Evolutionary conservation across 1,140 invertebrate genomes (phyloP), one percentile per base, ranked within the genome.

Genomic region (Harpegnathos saltator): DNA sequence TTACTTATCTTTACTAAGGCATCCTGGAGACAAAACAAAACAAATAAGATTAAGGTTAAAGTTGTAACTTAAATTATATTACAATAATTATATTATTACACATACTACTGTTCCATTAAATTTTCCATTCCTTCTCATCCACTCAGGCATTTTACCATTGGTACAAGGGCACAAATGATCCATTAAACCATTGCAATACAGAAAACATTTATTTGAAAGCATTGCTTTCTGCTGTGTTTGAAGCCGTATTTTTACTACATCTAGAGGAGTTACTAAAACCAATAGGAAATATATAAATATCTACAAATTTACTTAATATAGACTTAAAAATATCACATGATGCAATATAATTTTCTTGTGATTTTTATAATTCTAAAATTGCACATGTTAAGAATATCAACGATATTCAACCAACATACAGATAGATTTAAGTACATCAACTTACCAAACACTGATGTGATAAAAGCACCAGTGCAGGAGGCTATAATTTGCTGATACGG

Each of bases 181-280:
- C 98, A 99, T 99, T n/a, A 99, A 94, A 0, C 99, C 99, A 96
- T 99, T 99, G 91, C 98, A 99, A 93, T 99, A 99, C 12, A 99
- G 93, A 94, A 98, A 99, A 95, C 98, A 99, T 93, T 98, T 97
- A 74, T 98, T 98, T 24, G 96, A 97, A 7, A 97, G 91, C 85
- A 97, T 93, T 1, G 96, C 96, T 89, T 98, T 98, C 89, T 98
- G 97, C 93, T 99, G 99, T 3, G 98, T 96, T 95, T 99, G 99
- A 19, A 99, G 95, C 48, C 99, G 96, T 84, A 99, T 99, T 95
- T 99, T 99, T 0, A 99, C 98, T 26, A 99, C 99, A 96, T 99
- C 99, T 83, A 99, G 94, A 0, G 99, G 99, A 5, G 99, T 99
- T 90, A 99, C 99, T 99, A 92, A 59, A 96, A 96, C 87, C 33